These are phyloP conservation scores for Thaumatotibia leucotreta DNA, from an alignment of 1,140 invertebrate genomes.

Conservation along the genomic window DNA sequence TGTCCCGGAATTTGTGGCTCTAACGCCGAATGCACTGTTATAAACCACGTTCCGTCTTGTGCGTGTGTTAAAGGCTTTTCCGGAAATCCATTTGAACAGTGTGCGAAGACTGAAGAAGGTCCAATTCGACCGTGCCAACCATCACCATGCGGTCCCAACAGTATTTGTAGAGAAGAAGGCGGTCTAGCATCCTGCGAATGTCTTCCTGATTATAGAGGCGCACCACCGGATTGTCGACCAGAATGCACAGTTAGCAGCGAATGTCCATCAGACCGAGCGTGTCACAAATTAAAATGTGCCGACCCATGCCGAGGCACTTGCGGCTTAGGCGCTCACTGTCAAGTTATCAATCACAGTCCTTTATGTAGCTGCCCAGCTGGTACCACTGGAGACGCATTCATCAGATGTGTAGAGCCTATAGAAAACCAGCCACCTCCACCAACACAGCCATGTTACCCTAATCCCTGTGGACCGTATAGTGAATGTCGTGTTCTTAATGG, in stretches of 20 bases:
- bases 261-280: constrained; percentile 82
- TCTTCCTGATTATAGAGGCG: constrained; percentile 79
- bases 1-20: constrained; percentile 87
- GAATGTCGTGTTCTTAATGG: constrained; percentile 78
- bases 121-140: constrained; percentile 80
- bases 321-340: constrained; percentile 82
- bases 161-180: constrained; percentile 79
- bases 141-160: constrained; percentile 84
- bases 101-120: constrained; percentile 41
- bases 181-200: constrained; percentile 82
- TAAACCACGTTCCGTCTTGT: constrained; percentile 86
- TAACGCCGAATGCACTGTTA: constrained; percentile 85
- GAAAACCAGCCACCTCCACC: constrained; percentile 36
- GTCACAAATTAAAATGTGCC: constrained; percentile 83
- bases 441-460: constrained; percentile 81
- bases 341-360: constrained; percentile 85
- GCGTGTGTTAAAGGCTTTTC: constrained; percentile 84
- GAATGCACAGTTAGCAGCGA: constrained; percentile 86
- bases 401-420: constrained; percentile 74
- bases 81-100: constrained; percentile 83
- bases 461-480: constrained; percentile 87
- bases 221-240: constrained; percentile 83
- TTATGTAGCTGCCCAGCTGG: constrained; percentile 84
- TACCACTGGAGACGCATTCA: constrained; percentile 82
- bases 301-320: constrained; percentile 85